Evolutionary conservation across 2,113 vertebrate species (phyloP), one percentile per base, ranked within the genome.

Genomic region (Dinomys branickii): DNA sequence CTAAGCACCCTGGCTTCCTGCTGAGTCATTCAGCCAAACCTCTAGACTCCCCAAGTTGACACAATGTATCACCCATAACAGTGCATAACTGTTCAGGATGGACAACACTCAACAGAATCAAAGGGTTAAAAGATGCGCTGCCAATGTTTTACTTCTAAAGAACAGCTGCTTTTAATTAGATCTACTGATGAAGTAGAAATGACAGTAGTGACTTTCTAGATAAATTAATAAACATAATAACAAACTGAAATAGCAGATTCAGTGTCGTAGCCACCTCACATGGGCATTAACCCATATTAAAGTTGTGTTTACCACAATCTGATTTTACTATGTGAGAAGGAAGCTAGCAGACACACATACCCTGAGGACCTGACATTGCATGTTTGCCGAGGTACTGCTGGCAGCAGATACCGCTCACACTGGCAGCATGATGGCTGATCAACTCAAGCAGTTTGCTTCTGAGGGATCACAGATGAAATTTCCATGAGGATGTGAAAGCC

Each of bases 101-200:
- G 73, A 94, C 44, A 96, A 90, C 88, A 81, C 44, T 83, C 80
- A 47, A 83, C 63, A 50, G 50, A 95, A 85, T 89, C 75, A 93
- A 95, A 92, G 81, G 38, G 71, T 59, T 86, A 94, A 94, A 80
- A 44, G 61, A 54, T 19, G 19, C n/a, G 44, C 12, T 38, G 59
- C n/a, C 28, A 13, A 30, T 81, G 59, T 67, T 73, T 73, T 44
- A 61, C 85, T 63, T 77, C 44, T 12, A 59, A 71, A 83, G 73
- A 83, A 69, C 0, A 47, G 41, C 22, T 88, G 54, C 28, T 73
- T 92, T 78, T 82, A 67, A 77, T 77, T 63, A 63, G 58, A 50
- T 30, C n/a, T 38, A 52, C 35, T 44, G 54, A 63, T 13, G 44
- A 52, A 63, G 59, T 41, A 90, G 65, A 89, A 75, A 88, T 7